These are phyloP conservation scores for Wiebesia pumilae DNA, from an alignment of 1,140 invertebrate species.

Conservation along the genomic window DNA sequence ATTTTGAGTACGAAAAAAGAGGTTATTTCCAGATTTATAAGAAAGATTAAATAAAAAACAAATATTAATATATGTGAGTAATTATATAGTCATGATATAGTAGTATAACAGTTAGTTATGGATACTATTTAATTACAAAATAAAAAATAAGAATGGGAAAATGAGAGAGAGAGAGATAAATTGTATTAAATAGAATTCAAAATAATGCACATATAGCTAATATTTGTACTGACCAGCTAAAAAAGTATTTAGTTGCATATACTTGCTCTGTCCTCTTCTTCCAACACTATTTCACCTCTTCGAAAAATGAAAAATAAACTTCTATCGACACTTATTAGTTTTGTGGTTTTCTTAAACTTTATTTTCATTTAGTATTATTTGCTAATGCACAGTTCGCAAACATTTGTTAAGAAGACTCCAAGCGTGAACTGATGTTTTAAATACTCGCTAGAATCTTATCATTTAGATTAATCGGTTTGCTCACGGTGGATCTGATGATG, in stretches of 20 bases:
- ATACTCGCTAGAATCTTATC: background rate
- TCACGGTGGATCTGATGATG: background rate
- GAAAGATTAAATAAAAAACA: too few species aligned
- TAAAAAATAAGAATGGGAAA: background rate
- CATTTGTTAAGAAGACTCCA: background rate
- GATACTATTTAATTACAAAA: background rate
- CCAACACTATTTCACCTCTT: background rate
- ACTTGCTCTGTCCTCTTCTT: background rate
- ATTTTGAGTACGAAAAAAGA: too few species aligned
- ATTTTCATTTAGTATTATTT: background rate
- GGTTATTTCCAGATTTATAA: too few species aligned
- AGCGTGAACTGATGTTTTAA: background rate
- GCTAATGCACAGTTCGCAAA: background rate
- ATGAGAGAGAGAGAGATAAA: background rate
- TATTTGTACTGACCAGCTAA: background rate
- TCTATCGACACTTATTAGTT: background rate
- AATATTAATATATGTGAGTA: too few species aligned
- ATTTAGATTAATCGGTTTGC: background rate
- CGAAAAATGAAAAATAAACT: background rate
- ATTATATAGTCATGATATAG: background rate
- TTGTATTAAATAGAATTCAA: background rate
- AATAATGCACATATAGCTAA: background rate
- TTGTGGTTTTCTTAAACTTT: background rate
- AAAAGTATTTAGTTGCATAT: background rate
- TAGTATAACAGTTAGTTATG: background rate